phyloP scores from a whole-genome alignment of 2,797 vertebrate species.

The Dipus sagitta region DNA sequence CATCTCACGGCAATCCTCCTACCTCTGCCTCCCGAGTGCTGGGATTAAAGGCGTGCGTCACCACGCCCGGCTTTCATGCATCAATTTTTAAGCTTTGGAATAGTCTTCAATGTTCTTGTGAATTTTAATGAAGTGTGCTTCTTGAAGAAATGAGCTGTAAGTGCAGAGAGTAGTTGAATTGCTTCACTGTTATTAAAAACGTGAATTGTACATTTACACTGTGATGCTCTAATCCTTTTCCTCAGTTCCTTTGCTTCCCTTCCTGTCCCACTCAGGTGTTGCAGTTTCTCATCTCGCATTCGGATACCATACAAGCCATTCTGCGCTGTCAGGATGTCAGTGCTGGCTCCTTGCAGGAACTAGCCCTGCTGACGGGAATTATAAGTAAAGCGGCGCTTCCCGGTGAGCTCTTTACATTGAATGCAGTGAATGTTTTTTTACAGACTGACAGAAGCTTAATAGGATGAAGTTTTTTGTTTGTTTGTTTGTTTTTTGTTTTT shows the following conservation, averaged over 20 bases:
- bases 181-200: neutral
- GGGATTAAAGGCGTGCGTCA: no score
- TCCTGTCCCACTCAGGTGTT: constrained; percentile 90
- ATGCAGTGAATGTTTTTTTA: neutral
- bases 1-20: no score
- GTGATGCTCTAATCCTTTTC: neutral
- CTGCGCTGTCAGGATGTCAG: constrained; percentile 95
- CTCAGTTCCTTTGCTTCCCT: neutral
- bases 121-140: constrained; percentile 38
- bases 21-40: no score
- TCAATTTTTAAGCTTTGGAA: constrained; percentile 11
- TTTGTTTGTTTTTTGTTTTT: no score
- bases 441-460: neutral
- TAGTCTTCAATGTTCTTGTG: neutral
- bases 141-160: constrained; percentile 39
- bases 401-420: constrained; percentile 87
- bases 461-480: neutral
- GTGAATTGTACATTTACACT: neutral
- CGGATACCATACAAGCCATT: constrained; percentile 96
- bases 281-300: constrained; percentile 97
- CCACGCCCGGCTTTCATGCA: neutral
- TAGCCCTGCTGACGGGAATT: constrained; percentile 95
- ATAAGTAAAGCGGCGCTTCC: constrained; percentile 98
- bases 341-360: constrained; percentile 94
- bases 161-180: neutral